phyloP scores from a whole-genome alignment of 2,797 vertebrate genomes.

The Podarcis lilfordi region DNA sequence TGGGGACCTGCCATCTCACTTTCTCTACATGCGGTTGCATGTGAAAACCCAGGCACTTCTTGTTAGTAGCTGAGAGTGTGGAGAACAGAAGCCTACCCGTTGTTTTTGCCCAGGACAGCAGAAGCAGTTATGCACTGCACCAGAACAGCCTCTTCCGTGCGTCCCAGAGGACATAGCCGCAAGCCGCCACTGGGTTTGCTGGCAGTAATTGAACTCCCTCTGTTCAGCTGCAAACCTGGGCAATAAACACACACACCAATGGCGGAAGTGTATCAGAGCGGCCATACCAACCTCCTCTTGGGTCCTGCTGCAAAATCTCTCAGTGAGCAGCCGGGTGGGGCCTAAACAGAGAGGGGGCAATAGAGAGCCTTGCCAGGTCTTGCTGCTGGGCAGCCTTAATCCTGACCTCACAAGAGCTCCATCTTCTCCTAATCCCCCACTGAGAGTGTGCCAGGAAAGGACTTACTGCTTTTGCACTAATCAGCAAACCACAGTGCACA shows the following conservation, averaged over 20 bases:
- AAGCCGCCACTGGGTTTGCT: neutral
- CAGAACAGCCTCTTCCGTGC: neutral
- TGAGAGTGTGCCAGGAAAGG: conserved; percentile 2
- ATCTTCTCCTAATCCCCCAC: neutral
- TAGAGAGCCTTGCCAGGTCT: neutral
- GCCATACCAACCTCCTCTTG: neutral
- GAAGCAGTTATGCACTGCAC: neutral
- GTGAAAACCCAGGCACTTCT: neutral
- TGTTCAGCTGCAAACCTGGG: neutral
- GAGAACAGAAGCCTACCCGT: neutral
- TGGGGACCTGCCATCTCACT: too few species aligned
- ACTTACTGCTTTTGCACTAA: conserved; percentile 35
- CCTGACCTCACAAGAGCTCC: neutral
- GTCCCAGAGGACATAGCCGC: neutral
- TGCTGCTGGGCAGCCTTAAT: neutral
- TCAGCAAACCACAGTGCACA: neutral
- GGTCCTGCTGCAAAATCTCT: neutral
- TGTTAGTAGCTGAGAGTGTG: neutral
- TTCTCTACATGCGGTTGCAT: too few species aligned
- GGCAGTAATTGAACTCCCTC: neutral
- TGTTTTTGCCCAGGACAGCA: neutral
- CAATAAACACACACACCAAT: too few species aligned
- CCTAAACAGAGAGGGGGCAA: neutral
- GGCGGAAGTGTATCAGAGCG: neutral
- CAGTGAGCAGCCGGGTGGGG: neutral